Evolutionary conservation across 2,888 invertebrate species (phyloP), one percentile per base, ranked within the genome.

Genomic region (Lasioglossum marginatum): DNA sequence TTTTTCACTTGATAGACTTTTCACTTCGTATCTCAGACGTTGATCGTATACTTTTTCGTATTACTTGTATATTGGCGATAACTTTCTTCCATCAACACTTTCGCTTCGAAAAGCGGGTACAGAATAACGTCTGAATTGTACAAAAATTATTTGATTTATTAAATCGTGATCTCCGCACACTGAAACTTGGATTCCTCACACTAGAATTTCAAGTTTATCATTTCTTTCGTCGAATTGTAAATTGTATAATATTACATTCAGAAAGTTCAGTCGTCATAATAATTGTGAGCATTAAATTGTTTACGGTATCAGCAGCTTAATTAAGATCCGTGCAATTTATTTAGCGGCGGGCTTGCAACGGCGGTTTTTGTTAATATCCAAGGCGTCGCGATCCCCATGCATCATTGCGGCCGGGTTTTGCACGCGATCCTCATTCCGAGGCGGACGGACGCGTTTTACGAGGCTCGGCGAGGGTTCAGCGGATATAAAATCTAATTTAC

Each of bases 401-500:
- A 52, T 52, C 52, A n/a, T 52, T 52, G 23, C 52, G 10, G 23
- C 23, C 23, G 1, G 52, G 52, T 52, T 52, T 52, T 52, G 52
- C 52, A n/a, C 52, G 52, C 52, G 52, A 52, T 23, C 52, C 52
- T 52, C 52, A 10, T 52, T 52, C 52, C 52, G 23, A 52, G 52
- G 52, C 52, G 52, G 52, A 23, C 52, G 23, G 52, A 52, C 70
- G 40, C 70, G 40, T 37, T 70, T 70, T 40, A 70, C 70, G 70
- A 40, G 70, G 37, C 43, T 71, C 27, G n/a, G n/a, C 70, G 70
- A 12, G 43, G 23, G 52, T 52, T 52, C 52, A 16, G 14, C 40
- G 70, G 70, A 71, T 71, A 43, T 71, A 71, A 71, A 71, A 43
- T 71, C 70, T 71, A 71, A 71, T 71, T 43, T 71, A 43, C 40